These are phyloP conservation scores for Phylloscopus trochiloides DNA, from an alignment of 2,113 vertebrate species.

Conservation along the genomic window DNA sequence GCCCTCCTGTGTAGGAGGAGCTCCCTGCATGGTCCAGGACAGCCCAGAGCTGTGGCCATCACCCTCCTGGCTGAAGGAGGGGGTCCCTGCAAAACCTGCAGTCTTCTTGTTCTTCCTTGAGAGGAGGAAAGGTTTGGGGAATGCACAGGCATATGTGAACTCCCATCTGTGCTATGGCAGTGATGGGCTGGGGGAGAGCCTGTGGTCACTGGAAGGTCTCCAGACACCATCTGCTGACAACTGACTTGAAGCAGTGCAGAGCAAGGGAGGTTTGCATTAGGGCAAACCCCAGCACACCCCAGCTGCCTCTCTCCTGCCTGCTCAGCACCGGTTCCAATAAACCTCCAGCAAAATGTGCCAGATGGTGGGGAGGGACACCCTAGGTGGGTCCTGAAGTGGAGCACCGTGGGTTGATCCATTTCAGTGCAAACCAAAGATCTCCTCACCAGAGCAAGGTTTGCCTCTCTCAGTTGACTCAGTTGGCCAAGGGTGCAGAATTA, in stretches of 20 bases:
- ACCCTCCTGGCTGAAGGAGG: background rate
- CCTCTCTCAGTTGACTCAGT: background rate
- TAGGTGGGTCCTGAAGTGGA: background rate
- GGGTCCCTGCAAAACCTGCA: background rate
- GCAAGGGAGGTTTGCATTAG: background rate
- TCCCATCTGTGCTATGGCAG: background rate
- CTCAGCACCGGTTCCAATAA: background rate
- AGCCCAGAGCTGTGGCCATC: background rate
- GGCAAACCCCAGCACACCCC: background rate
- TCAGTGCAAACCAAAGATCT: background rate
- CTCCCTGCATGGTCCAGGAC: background rate
- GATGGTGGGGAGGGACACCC: background rate
- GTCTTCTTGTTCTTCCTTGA: background rate
- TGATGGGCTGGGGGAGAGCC: conserved; percentile 39
- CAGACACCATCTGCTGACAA: conserved; percentile 35
- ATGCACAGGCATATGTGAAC: background rate
- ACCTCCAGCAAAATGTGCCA: background rate
- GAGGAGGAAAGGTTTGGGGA: background rate
- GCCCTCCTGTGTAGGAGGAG: background rate
- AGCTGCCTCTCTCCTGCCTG: background rate
- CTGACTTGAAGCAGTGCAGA: background rate
- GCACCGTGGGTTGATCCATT: background rate
- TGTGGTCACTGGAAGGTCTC: conserved; percentile 45
- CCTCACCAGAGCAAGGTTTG: background rate
- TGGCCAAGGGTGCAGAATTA: background rate